A percentile compares a stretch with the other conserved stretches of the same genome.
These are phyloP conservation scores for Anhinga anhinga DNA, from an alignment of 2,113 vertebrate genomes.

Conservation along the genomic window DNA sequence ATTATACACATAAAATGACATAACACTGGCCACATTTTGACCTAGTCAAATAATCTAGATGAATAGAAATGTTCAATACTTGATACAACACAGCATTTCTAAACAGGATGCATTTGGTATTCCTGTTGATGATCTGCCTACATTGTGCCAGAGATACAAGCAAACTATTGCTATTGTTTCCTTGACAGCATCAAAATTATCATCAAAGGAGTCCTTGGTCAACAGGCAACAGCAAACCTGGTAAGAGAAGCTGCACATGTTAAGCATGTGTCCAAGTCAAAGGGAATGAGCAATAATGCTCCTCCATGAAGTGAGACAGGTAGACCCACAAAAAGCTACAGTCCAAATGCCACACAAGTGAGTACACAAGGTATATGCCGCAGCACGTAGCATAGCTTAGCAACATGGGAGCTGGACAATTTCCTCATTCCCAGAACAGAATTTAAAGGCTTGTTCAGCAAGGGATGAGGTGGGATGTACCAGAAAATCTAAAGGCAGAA, in stretches of 20 bases:
- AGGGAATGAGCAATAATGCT: not conserved
- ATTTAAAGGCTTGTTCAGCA: not conserved
- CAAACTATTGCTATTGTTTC: not conserved
- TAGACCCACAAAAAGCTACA: not conserved
- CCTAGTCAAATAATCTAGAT: not conserved
- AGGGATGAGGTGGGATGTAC: not conserved
- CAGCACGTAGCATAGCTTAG: not conserved
- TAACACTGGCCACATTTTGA: not conserved
- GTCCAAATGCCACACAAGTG: not conserved
- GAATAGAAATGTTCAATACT: not conserved
- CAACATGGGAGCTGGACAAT: not conserved
- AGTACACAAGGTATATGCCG: fast-evolving
- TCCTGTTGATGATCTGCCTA: not conserved
- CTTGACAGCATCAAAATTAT: not conserved
- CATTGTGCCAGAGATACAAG: not conserved
- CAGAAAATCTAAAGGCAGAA: not conserved
- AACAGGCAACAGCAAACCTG: not conserved
- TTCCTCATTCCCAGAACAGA: not conserved
- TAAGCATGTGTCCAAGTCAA: fast-evolving
- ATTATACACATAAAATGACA: not conserved
- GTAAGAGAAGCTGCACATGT: not conserved
- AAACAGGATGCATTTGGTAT: not conserved
- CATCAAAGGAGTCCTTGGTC: not conserved
- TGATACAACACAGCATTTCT: not conserved
- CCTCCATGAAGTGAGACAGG: not conserved